Percentiles rank a stretch among this genome's conserved stretches.
These are phyloP conservation scores for Neotragus pygmaeus DNA, from an alignment of 2,113 vertebrate species.

Conservation along the genomic window DNA sequence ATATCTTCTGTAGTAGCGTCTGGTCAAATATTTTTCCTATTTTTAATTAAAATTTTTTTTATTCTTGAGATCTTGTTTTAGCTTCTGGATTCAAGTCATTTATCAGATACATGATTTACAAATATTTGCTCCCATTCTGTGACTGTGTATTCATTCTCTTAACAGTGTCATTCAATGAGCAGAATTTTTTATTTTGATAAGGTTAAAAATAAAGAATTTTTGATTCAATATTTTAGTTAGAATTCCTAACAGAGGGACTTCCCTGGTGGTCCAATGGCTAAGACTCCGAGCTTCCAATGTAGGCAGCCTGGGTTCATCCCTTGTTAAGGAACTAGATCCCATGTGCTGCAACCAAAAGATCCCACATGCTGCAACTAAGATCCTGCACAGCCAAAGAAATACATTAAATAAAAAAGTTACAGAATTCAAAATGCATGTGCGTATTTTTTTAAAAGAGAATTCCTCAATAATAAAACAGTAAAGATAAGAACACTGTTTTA, in stretches of 20 bases:
- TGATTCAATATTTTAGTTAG: conserved; percentile 17
- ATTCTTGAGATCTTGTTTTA: not conserved
- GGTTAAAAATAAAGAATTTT: not conserved
- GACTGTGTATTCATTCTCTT: not conserved
- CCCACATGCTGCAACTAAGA: not conserved
- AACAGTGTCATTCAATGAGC: not conserved
- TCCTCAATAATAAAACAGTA: not conserved
- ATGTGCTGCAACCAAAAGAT: not conserved
- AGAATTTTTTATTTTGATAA: not conserved
- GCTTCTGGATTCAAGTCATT: not conserved
- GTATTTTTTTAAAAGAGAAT: not conserved
- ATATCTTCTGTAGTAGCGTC: not conserved
- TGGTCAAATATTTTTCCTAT: not conserved
- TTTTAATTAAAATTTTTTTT: conserved; percentile 8
- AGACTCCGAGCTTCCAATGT: not conserved
- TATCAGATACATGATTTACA: not conserved
- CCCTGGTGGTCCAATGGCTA: not conserved
- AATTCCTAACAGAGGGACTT: not conserved
- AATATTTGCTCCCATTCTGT: not conserved
- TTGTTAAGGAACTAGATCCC: not conserved
- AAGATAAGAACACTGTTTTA: not conserved
- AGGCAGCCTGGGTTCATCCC: not conserved
- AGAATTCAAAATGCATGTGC: not conserved
- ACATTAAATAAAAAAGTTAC: not conserved
- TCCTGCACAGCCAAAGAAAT: not conserved